These are phyloP conservation scores for Zaprionus africanus DNA, from an alignment of 1,140 invertebrate genomes.

Conservation along the genomic window DNA sequence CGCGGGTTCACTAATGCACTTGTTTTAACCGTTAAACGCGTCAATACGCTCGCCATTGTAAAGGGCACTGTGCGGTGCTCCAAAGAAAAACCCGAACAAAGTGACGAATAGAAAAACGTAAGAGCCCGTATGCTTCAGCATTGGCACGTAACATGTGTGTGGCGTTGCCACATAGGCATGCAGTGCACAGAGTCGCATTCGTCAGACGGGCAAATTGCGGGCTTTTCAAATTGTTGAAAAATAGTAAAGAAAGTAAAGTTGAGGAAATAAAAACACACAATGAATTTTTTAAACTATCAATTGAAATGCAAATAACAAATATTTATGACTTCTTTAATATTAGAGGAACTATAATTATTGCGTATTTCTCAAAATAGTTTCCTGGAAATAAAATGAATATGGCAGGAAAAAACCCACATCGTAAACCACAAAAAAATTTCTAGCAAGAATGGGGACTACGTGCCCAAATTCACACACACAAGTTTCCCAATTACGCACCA, in stretches of 20 bases:
- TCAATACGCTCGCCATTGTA: conserved; percentile 59
- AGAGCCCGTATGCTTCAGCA: background rate
- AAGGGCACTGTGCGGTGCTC: conserved; percentile 22
- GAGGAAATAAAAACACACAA: background rate
- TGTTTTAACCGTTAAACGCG: conserved; percentile 58
- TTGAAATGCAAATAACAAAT: background rate
- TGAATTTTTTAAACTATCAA: background rate
- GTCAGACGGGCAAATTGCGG: conserved; percentile 6
- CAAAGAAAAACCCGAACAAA: conserved; percentile 51
- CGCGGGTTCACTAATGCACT: conserved; percentile 44
- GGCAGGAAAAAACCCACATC: background rate
- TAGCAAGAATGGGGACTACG: conserved; percentile 45
- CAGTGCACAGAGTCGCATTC: conserved; percentile 33
- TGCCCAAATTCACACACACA: conserved; percentile 63
- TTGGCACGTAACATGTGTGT: conserved; percentile 7
- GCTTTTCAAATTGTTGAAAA: conserved; percentile 12
- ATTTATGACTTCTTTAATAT: background rate
- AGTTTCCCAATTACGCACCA: conserved; percentile 37
- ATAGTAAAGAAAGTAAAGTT: background rate
- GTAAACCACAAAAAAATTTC: background rate
- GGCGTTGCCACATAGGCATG: conserved; percentile 42
- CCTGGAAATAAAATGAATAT: background rate
- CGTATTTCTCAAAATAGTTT: background rate
- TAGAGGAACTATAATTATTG: background rate
- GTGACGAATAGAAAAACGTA: conserved; percentile 67